A percentile compares a stretch with the other conserved stretches of the same genome.
phyloP scores from a whole-genome alignment of 2,113 vertebrate species.

The Trematomus loennbergii region DNA sequence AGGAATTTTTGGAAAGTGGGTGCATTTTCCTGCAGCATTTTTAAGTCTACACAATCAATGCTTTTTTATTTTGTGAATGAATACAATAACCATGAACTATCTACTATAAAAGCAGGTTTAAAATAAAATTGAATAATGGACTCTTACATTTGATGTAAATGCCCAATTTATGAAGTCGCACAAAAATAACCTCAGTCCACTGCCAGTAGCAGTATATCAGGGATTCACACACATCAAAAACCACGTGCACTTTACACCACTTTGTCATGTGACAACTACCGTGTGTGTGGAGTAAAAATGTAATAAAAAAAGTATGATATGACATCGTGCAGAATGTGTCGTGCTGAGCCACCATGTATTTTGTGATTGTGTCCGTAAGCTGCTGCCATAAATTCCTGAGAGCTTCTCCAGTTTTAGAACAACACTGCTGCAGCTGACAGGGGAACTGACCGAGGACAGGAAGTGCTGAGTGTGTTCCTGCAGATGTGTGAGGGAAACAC shows the following conservation, averaged over 20 bases:
- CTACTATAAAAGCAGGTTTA: too few relatives aligned
- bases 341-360: conserved; percentile 4
- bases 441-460: conserved; percentile 63
- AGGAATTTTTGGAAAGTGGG: too few relatives aligned
- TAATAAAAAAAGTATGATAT: neutral
- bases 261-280: conserved; percentile 19
- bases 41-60: too few relatives aligned
- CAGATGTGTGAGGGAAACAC: conserved; percentile 28
- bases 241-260: neutral
- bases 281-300: neutral
- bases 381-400: conserved; percentile 25
- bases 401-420: neutral
- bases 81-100: too few relatives aligned
- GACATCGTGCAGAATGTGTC: neutral
- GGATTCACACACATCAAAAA: neutral
- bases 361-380: conserved; percentile 7
- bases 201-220: neutral
- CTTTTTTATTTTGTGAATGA: too few relatives aligned
- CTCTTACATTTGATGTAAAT: neutral
- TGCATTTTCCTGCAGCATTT: too few relatives aligned
- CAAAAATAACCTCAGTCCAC: neutral
- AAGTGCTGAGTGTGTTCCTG: conserved; percentile 78
- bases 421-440: neutral
- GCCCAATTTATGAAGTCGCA: neutral
- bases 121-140: too few relatives aligned